Base-by-base conservation (phyloP, 2,888 invertebrate genomes). In the Dione vanillae region DNA sequence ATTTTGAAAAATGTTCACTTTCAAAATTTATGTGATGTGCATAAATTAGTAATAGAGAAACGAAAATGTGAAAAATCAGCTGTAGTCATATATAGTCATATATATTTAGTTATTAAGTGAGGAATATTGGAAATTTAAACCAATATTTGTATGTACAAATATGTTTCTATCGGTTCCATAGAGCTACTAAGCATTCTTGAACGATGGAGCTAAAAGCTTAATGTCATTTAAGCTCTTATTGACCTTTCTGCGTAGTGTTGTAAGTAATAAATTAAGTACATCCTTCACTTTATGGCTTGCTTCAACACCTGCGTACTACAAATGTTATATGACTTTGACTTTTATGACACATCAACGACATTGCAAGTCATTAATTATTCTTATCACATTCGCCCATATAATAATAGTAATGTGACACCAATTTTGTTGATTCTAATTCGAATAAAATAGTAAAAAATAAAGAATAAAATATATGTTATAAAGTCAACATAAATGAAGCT, bases 251-350 rank as follows among this genome's bases (percentile, higher is more conserved):
- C 14, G n/a, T 54, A n/a, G 3, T 27, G 12, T 14, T 27, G 3
- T 52, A 9, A 54, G n/a, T 54, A n/a, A 16, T 54, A 54, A 37
- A 37, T 54, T 8, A 6, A 1, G 35, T 54, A 10, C 0, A 37
- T n/a, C 9, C n/a, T 35, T 27, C 35, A 54, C 10, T 54, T 54
- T 37, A 52, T 2, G 35, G 35, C 10, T 37, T 37, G 54, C 5
- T n/a, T 37, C 35, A 37, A 16, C 54, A 54, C 54, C 54, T 54
- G 54, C 27, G 35, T 54, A 37, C 16, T n/a, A 54, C 54, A 37
- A 52, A 35, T 54, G 35, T n/a, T n/a, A n/a, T 54, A 11, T 16
- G 54, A 54, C 54, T n/a, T n/a, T n/a, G n/a, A n/a, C n/a, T 35
- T 54, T 54, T 54, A 54, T 54, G 54, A 54, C 35, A n/a, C 37